Conservation (phyloP, 2,888 invertebrate genomes). For the Mimumesa dahlbomi region DNA sequence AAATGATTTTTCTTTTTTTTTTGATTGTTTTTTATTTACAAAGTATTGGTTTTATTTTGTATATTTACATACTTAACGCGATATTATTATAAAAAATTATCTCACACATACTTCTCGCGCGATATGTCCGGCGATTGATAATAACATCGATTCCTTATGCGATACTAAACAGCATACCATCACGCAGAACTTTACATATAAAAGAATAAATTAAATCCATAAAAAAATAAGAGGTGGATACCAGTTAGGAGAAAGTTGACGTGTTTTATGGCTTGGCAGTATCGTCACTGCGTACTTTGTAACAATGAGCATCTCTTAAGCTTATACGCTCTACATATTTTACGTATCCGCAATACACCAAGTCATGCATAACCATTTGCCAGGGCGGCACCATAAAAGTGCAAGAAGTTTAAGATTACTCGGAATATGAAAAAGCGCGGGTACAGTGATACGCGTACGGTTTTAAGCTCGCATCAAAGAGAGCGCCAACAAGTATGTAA, state of each 20-base stretch:
- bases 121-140: constrained; percentile 62
- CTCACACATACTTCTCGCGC: constrained; percentile 60
- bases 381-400: constrained; percentile 42
- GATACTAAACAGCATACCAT: constrained; percentile 42
- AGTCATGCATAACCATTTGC: constrained; percentile 61
- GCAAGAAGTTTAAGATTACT: constrained; percentile 47
- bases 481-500: not conserved
- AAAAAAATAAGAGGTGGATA: constrained; percentile 50
- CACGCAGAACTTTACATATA: constrained; percentile 41
- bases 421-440: constrained; percentile 17
- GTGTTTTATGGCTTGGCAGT: constrained; percentile 72
- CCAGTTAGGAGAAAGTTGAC: constrained; percentile 57
- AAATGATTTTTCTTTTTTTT: no score
- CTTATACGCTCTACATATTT: constrained; percentile 59
- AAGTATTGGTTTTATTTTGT: constrained; percentile 67
- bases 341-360: constrained; percentile 58
- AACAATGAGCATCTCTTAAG: constrained; percentile 59
- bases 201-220: constrained; percentile 72
- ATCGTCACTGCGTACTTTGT: constrained; percentile 59
- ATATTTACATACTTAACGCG: constrained; percentile 73
- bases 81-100: constrained; percentile 50
- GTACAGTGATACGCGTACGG: no score
- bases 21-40: constrained; percentile 69
- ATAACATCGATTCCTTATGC: constrained; percentile 55
- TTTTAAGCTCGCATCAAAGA: not conserved